Conservation (phyloP, 2,113 vertebrate species). For the Lichenostomus cassidix region DNA sequence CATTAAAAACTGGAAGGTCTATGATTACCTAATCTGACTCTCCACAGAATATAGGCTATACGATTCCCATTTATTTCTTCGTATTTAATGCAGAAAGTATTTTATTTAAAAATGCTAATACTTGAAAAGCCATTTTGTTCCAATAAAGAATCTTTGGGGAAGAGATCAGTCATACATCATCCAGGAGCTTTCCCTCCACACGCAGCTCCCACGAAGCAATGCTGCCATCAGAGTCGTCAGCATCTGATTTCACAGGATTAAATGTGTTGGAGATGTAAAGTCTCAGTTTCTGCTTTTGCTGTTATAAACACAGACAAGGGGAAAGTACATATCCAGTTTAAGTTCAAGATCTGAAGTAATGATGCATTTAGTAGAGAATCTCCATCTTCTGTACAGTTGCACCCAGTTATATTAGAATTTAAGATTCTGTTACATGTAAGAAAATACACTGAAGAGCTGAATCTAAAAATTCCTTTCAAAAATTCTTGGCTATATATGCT, state of each 20-base stretch:
- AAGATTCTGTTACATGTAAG: not conserved
- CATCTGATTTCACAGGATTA: conserved; percentile 92
- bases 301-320: conserved; percentile 57
- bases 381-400: not conserved
- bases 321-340: not conserved
- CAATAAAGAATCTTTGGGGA: not conserved
- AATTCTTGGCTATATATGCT: not conserved
- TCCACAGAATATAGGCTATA: not conserved
- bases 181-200: conserved; percentile 94
- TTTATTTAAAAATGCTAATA: not conserved
- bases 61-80: not conserved
- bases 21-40: not conserved
- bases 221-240: conserved; percentile 94
- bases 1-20: not conserved
- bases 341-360: not conserved
- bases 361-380: not conserved
- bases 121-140: not conserved
- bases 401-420: not conserved
- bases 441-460: not conserved
- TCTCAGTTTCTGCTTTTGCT: conserved; percentile 97
- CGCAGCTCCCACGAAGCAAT: conserved; percentile 97
- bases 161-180: conserved; percentile 83
- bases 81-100: not conserved
- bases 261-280: conserved; percentile 99
- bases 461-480: not conserved